Evolutionary conservation across 35 echinoderm and acorn worm species (phyloP).

Genomic region (Ophioderma brevispina): DNA sequence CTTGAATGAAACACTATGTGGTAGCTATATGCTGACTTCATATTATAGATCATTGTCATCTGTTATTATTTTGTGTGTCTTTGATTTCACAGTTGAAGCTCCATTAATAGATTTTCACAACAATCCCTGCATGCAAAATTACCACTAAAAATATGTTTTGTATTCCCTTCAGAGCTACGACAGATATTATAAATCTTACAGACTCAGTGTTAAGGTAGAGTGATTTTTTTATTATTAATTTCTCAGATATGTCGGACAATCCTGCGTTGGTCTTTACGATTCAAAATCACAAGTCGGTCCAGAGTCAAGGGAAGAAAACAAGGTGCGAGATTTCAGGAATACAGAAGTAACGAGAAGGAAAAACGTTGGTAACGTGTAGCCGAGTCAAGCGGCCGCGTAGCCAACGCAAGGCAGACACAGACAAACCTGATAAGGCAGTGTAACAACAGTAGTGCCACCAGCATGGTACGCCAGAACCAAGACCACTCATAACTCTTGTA

Average conservation of each 20-base stretch:
- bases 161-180: too few species aligned
- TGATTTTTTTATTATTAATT: background rate
- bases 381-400: conserved; percentile 47
- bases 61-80: too few species aligned
- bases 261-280: conserved; percentile 70
- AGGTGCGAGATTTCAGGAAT: conserved; percentile 78
- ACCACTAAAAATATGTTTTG: too few species aligned
- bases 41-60: too few species aligned
- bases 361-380: conserved; percentile 77
- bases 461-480: background rate
- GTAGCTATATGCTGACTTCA: too few species aligned
- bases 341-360: conserved; percentile 85
- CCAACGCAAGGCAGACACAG: background rate
- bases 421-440: background rate
- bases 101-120: too few species aligned
- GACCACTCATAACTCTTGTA: background rate
- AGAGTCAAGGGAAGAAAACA: conserved; percentile 78
- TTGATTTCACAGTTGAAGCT: too few species aligned
- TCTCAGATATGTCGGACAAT: conserved; percentile 55
- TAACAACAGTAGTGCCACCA: background rate
- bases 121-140: too few species aligned
- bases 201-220: too few species aligned
- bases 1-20: too few species aligned
- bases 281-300: conserved; percentile 49
- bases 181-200: too few species aligned